Evolutionary conservation across 2,888 invertebrate species (phyloP), one percentile per base, ranked within the genome.

Genomic region (Adelognathus sp.): DNA sequence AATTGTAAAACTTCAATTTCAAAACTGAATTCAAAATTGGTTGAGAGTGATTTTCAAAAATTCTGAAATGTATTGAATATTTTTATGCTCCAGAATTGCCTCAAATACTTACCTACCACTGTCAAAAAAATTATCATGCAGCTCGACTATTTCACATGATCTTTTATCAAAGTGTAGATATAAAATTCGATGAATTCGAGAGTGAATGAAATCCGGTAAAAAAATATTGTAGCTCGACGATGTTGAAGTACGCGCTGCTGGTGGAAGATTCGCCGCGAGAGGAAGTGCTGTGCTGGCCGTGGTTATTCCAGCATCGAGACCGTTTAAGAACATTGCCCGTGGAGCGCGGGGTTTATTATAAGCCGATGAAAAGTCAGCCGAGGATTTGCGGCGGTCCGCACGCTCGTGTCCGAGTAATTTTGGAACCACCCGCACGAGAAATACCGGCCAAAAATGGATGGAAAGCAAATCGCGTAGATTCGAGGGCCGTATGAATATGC

Each of bases 361-460:
- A 79, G 64, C 64, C 16, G 74, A 64, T 75, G 78, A 75, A 79
- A 70, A 79, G 58, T 31, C 63, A 52, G 64, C n/a, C 70, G 41
- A 44, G 33, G 58, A 75, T 79, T 75, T 58, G 69, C 70, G 46
- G 75, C 56, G 46, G 54, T 31, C 60, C 56, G 60, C n/a, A 46
- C 50, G 50, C 21, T 27, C 69, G 46, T 18, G 61, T 50, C 16
- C 39, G 71, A 69, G 70, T 79, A 79, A 79, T 71, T 79, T 79
- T 70, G 76, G 79, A 75, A 76, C 63, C 70, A 76, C 66, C 79
- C 70, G 79, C 79, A 24, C 63, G 69, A 71, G 76, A 71, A 76
- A 76, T 76, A 58, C 64, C 64, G 16, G 58, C 79, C 79, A 76
- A 79, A 79, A 76, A 79, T 79, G 79, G 74, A 56, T 66, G 44